A percentile compares a stretch with the other conserved stretches of the same genome.
Evolutionary conservation across 2,888 invertebrate species (phyloP).

Genomic region (Cheilosia impressa): DNA sequence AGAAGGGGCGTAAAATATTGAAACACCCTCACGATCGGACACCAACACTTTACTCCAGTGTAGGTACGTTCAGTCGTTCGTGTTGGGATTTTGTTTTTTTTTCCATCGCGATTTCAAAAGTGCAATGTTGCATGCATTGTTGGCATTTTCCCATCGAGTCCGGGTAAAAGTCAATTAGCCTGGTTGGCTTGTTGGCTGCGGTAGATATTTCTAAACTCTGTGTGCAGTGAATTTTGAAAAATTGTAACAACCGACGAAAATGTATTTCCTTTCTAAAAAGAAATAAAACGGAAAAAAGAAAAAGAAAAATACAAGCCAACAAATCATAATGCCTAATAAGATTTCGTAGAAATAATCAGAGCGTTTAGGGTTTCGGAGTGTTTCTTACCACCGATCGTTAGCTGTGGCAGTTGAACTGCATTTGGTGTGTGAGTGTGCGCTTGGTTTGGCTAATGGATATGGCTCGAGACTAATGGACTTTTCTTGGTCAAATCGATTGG

Average conservation of each 20-base stretch:
- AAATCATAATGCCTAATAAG: slow-evolving; percentile 29
- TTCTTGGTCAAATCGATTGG: slow-evolving; percentile 27
- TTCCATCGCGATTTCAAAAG: slow-evolving; percentile 58
- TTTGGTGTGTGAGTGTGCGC: slow-evolving; percentile 1
- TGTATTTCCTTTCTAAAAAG: slow-evolving; percentile 72
- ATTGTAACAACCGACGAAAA: slow-evolving; percentile 55
- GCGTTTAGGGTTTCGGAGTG: slow-evolving; percentile 63
- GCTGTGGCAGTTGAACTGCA: slow-evolving; percentile 16
- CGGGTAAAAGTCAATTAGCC: slow-evolving; percentile 73
- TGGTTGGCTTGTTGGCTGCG: slow-evolving; percentile 46
- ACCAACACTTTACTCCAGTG: background rate
- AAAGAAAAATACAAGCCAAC: background rate
- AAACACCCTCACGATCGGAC: slow-evolving; percentile 55
- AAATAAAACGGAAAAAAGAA: slow-evolving; percentile 26
- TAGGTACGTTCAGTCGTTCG: slow-evolving; percentile 37
- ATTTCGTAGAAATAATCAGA: slow-evolving; percentile 70
- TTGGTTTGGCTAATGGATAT: slow-evolving; percentile 26
- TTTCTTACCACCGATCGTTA: slow-evolving; percentile 29
- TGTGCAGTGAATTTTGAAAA: slow-evolving; percentile 60
- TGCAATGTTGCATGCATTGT: slow-evolving; percentile 70
- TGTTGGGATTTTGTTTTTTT: slow-evolving; percentile 29
- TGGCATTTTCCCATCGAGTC: slow-evolving; percentile 61
- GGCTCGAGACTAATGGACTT: slow-evolving; percentile 30
- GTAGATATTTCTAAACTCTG: slow-evolving; percentile 54
- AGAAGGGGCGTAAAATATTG: slow-evolving; percentile 66